phyloP scores from a whole-genome alignment of 2,113 vertebrate species.

The Urocitellus parryii region DNA sequence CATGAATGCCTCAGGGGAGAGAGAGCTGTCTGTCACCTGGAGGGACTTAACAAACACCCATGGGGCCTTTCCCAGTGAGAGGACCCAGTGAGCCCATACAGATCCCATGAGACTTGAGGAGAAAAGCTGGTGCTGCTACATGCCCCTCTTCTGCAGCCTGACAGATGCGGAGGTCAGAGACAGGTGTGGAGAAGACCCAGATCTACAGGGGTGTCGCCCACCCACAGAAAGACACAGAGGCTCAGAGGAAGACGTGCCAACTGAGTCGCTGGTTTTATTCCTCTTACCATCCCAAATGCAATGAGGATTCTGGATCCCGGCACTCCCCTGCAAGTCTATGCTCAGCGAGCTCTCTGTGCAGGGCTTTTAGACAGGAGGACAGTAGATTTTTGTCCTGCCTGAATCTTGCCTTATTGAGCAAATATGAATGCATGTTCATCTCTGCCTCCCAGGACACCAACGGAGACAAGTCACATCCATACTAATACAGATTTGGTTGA shows the following conservation, averaged over 20 bases:
- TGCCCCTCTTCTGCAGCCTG: background rate
- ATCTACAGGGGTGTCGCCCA: background rate
- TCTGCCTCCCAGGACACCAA: background rate
- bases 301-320: background rate
- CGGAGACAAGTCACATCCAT: background rate
- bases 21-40: background rate
- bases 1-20: background rate
- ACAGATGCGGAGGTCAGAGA: background rate
- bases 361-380: background rate
- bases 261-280: too few species aligned
- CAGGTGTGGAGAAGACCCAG: background rate
- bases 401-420: background rate
- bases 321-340: background rate
- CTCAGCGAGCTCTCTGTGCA: background rate
- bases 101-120: too few species aligned
- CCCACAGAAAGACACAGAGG: background rate
- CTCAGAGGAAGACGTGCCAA: background rate
- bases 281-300: background rate
- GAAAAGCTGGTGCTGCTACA: background rate
- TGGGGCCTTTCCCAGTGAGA: background rate
- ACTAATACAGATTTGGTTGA: background rate
- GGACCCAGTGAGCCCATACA: too few species aligned
- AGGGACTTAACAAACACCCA: background rate
- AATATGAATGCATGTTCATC: too few species aligned
- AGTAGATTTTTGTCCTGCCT: background rate